These are phyloP conservation scores for Helicoverpa zea DNA, from an alignment of 1,140 invertebrate genomes.

Conservation along the genomic window DNA sequence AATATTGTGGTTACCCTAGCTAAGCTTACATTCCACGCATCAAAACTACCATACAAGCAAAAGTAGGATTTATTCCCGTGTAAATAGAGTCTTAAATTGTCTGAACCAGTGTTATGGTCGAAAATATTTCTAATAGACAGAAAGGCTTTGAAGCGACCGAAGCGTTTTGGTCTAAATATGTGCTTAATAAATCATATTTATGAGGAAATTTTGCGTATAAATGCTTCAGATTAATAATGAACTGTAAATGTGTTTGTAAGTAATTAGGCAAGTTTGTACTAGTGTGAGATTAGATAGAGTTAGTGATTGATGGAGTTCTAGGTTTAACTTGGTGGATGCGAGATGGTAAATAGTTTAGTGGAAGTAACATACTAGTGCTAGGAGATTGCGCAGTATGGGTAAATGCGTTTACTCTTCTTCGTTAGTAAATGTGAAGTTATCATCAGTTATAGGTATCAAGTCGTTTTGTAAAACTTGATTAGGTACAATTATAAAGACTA, in stretches of 20 bases:
- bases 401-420: background rate
- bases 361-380: background rate
- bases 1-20: constrained; percentile 22
- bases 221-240: constrained; percentile 26
- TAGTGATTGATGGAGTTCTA: constrained; percentile 8
- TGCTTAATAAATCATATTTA: constrained; percentile 46
- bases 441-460: too few relatives aligned
- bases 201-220: constrained; percentile 13
- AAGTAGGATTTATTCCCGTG: background rate
- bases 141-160: constrained; percentile 25
- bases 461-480: too few relatives aligned
- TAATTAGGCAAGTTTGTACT: constrained; percentile 20
- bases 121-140: constrained; percentile 34
- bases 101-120: background rate
- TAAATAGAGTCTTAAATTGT: background rate
- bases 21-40: constrained; percentile 31
- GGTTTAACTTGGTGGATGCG: background rate
- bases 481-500: too few relatives aligned
- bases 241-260: background rate
- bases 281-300: background rate
- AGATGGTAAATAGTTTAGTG: background rate
- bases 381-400: background rate
- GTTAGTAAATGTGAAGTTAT: too few relatives aligned
- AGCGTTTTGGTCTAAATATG: constrained; percentile 36
- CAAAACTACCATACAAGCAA: background rate